Conservation (phyloP, 2,113 vertebrate genomes). For the Bostrychus sinensis region DNA sequence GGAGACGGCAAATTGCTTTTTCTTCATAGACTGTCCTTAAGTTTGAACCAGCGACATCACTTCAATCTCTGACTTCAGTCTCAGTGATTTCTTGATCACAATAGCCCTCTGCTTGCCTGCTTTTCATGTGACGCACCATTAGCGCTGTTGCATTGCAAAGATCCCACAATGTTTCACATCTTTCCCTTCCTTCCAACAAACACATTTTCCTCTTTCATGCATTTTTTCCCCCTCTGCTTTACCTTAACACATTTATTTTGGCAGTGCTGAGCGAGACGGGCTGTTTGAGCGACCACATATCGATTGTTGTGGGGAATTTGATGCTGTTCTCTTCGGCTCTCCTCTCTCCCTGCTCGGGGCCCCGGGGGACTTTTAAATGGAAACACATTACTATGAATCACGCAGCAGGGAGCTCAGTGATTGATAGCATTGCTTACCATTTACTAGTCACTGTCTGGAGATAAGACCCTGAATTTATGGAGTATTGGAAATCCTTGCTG, state of each 20-base stretch:
- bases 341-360: conserved; percentile 45
- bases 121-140: conserved; percentile 33
- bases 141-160: conserved; percentile 16
- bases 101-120: conserved; percentile 9
- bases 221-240: conserved; percentile 44
- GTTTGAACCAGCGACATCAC: background rate
- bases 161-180: conserved; percentile 13
- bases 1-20: no score
- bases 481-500: conserved; percentile 69
- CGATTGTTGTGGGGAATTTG: conserved; percentile 73
- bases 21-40: background rate
- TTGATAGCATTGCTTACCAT: conserved; percentile 79
- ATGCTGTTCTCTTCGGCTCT: conserved; percentile 56
- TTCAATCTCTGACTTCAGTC: conserved; percentile 4
- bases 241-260: conserved; percentile 66
- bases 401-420: conserved; percentile 73
- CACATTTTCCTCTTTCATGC: conserved; percentile 54
- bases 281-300: conserved; percentile 64
- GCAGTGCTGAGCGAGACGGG: conserved; percentile 39
- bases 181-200: conserved; percentile 32
- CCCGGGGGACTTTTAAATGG: conserved; percentile 74
- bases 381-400: conserved; percentile 82
- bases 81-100: conserved; percentile 12
- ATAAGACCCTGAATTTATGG: conserved; percentile 77
- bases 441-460: conserved; percentile 79